Base-by-base conservation (phyloP, 2,113 vertebrate genomes). In the Entelurus aequoreus region DNA sequence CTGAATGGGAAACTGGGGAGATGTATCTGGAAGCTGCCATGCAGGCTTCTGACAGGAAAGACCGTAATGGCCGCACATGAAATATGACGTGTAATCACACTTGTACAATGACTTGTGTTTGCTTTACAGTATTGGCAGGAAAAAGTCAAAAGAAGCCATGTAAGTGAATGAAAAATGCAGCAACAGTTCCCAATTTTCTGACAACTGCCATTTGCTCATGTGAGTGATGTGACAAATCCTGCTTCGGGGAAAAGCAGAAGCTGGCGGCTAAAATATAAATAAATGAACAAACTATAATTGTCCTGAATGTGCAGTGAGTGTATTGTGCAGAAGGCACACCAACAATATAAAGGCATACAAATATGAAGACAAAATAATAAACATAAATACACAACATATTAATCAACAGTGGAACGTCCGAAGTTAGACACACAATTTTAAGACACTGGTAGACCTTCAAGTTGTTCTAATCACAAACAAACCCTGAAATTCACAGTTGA, bases 11-110 rank as follows among this genome's bases (percentile, higher is more conserved):
- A 83, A 81, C 70, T 3, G 65, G 53, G 57, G 56, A 69, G 71
- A 81, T 83, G 76, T 63, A 83, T 85, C 67, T 81, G 9, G 19
- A 62, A 54, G 64, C 55, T 72, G 68, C 63, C 52, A 54, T 36
- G 28, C 77, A 65, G 46, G 47, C 61, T 51, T 38, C 28, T 7
- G 19, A 49, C 42, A 71, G 51, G 67, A 83, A 60, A 55, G 36
- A 52, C 14, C 48, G 21, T 57, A 7, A 47, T 53, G 49, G 46
- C 11, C 51, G 5, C 11, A 13, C 28, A 35, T 16, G 40, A 16
- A 10, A 38, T n/a, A n/a, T 12, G n/a, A n/a, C 2, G 19, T 52
- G n/a, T 6, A 28, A 28, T 28, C 28, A 28, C 28, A 28, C 28
- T 28, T 28, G 28, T 28, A 38, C n/a, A 52, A 47, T 36, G n/a